Evolutionary conservation across 2,113 vertebrate species (phyloP), one percentile per base, ranked within the genome.

Genomic region (Ginglymostoma cirratum): DNA sequence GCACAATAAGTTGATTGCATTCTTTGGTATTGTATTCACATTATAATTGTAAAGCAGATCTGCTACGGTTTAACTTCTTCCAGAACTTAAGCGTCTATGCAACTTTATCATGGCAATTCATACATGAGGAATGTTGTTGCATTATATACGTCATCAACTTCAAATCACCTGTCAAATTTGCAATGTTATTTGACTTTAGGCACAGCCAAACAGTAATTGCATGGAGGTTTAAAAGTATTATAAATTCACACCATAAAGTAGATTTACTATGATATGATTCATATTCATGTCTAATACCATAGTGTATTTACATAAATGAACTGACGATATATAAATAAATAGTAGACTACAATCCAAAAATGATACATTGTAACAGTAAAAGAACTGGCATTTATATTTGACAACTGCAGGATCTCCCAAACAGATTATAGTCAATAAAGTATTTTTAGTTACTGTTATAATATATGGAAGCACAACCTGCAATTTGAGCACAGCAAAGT

Each of bases 361-460:
- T 45, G 61, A 34, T 14, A 92, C 6, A 66, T 92, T 92, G 15
- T 65, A 38, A 92, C 38, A 21, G n/a, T 93, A 45, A 83, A 83
- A 42, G 15, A 80, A 80, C 34, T 80, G 17, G 72, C 72, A 76
- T 2, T 27, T 76, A 34, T 34, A 76, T 17, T 45, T 83, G 15
- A 83, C 38, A 83, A 83, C 38, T n/a, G 23, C 34, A 66, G 65
- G 34, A 19, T n/a, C 21, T 66, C 65, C 55, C 89, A 92, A 92
- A 92, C 55, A 65, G 15, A 15, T 92, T 92, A 61, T 15, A 92
- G n/a, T 8, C 34, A 34, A 55, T 52, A 24, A 52, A 90, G 48
- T 90, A 87, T 87, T 93, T 66, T 93, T 93, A 66, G 34, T 66
- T n/a, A 93, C n/a, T 38, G 17, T n/a, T 38, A 66, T 66, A n/a